Evolutionary conservation across 2,797 vertebrate genomes (phyloP).

Genomic region (Perodicticus potto): DNA sequence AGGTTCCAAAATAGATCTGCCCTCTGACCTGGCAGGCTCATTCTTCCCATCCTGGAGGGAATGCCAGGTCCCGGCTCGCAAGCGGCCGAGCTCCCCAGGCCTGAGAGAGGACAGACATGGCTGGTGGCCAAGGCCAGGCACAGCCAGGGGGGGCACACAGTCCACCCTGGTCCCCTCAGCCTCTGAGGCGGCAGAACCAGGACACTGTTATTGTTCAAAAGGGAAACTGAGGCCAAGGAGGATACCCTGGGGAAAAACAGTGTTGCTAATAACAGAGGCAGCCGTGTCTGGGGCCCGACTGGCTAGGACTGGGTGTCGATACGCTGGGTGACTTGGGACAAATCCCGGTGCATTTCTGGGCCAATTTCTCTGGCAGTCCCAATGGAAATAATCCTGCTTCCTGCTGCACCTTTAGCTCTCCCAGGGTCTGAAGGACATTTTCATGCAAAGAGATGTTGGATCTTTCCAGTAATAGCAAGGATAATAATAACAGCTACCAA

Average conservation of each 20-base stretch:
- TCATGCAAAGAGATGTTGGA: not conserved
- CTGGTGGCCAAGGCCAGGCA: not conserved
- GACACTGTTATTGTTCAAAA: not conserved
- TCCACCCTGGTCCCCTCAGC: not conserved
- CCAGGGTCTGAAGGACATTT: not conserved
- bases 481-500: not conserved
- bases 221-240: not conserved
- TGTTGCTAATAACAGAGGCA: not conserved
- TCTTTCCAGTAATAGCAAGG: not conserved
- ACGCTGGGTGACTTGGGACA: not conserved
- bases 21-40: slow-evolving; percentile 60
- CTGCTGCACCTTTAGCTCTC: not conserved
- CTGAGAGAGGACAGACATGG: not conserved
- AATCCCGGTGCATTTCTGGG: not conserved
- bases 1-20: slow-evolving; percentile 78
- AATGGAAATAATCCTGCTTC: not conserved
- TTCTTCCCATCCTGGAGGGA: slow-evolving; percentile 28
- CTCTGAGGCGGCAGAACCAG: not conserved
- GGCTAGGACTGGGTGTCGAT: not conserved
- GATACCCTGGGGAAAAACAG: not conserved
- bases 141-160: not conserved
- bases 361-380: not conserved
- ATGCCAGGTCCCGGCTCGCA: not conserved
- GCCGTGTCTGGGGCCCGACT: accelerated
- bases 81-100: not conserved